Base-by-base conservation (phyloP, 2,888 invertebrate genomes). In the Eueremaeus valkanovi region DNA sequence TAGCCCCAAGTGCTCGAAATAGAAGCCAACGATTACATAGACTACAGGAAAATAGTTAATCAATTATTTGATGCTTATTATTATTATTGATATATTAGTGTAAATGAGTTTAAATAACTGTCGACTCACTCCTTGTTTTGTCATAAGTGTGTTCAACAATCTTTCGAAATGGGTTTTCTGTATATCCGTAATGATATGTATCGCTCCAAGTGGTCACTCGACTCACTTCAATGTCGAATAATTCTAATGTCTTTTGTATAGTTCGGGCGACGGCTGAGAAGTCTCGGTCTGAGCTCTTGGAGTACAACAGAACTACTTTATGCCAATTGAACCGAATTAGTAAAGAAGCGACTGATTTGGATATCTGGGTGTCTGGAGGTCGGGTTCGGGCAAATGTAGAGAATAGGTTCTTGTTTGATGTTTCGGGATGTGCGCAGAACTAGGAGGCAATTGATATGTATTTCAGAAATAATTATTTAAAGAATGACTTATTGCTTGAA, bases 311-410 rank as follows among this genome's bases (percentile, higher is more conserved):
- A 3, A 92, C 90, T 77, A 94, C 90, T 90, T 93, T 84, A 79
- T 90, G 92, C 93, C 95, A 96, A 83, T 92, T 90, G 85, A 92
- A 95, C 76, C 90, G 89, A 79, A 89, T 87, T 77, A 95, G 86
- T 68, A 94, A 89, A 6, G 94, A 90, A 75, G 92, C 91, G 8
- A 95, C 92, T 1, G 94, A 93, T 83, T 93, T 92, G 8, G 94
- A 93, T 79, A 95, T 94, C 85, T 95, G 94, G 74, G 92, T 93
- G 83, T 93, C 94, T 0, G 95, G 95, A 0, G 95, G 95, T 61
- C 92, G 88, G 0, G 95, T 95, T 79, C 95, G 87, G 0, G 92
- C 93, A 83, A 96, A 96, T 18, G 95, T 96, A 11, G 93, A 90
- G 84, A 92, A 95, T 81, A 90, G 88, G 27, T 86, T 86, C 84